Conservation (phyloP, 2,113 vertebrate genomes). For the Eulemur macaco region DNA sequence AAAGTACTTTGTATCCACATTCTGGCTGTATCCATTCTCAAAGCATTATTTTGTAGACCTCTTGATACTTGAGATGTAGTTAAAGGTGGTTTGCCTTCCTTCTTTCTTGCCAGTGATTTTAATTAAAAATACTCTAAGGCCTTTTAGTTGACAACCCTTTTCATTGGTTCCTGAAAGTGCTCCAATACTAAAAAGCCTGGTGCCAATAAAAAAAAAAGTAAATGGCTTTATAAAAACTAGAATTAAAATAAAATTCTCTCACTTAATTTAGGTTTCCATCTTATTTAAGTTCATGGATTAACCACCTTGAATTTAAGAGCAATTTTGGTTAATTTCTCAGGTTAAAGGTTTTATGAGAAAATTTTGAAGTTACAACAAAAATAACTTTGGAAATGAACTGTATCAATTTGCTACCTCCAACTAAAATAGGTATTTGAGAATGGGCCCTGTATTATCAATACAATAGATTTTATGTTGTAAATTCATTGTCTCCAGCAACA, state of each 20-base stretch:
- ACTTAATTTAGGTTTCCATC: background rate
- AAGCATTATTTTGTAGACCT: background rate
- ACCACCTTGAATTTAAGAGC: background rate
- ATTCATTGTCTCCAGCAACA: background rate
- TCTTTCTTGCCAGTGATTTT: constrained; percentile 12
- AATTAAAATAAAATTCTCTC: constrained; percentile 11
- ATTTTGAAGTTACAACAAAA: constrained; percentile 12
- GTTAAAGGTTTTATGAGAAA: constrained; percentile 35
- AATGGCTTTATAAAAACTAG: background rate
- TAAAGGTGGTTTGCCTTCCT: background rate
- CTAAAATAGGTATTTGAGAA: background rate
- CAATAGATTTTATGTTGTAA: background rate
- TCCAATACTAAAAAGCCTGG: background rate
- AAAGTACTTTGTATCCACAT: background rate
- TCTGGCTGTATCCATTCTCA: background rate
- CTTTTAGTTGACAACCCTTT: constrained; percentile 5
- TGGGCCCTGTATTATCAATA: background rate
- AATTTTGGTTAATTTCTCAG: background rate
- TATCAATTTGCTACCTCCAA: background rate
- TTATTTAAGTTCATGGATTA: constrained; percentile 24
- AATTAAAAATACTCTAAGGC: constrained; percentile 41
- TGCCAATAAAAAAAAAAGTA: background rate
- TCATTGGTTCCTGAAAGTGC: background rate
- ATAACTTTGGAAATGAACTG: constrained; percentile 16
- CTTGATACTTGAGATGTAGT: background rate